These are phyloP conservation scores for Sceloporus undulatus DNA, from an alignment of 2,113 vertebrate genomes.

Conservation along the genomic window DNA sequence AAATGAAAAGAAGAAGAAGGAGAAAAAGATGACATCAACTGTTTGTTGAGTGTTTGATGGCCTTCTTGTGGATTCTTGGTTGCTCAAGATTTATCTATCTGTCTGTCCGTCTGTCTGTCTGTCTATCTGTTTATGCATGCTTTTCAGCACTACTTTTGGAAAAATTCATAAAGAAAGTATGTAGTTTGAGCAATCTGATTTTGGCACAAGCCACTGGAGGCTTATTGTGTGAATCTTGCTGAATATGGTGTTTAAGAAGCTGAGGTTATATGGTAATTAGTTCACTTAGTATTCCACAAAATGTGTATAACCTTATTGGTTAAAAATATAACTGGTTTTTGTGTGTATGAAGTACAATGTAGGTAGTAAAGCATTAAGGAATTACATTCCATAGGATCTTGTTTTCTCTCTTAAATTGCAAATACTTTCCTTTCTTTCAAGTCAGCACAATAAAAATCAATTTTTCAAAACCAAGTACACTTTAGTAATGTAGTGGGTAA, in stretches of 20 bases:
- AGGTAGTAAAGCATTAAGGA: constrained; percentile 3
- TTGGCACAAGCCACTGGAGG: neutral
- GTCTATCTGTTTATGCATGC: neutral
- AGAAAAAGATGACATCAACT: neutral
- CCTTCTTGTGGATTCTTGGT: neutral
- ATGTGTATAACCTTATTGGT: neutral
- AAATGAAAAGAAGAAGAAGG: too few relatives aligned
- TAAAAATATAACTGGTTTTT: neutral
- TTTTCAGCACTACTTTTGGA: neutral
- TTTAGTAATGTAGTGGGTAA: constrained; percentile 28
- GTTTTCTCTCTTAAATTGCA: neutral
- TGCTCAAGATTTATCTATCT: neutral
- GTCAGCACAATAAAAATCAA: constrained; percentile 14
- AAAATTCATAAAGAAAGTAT: neutral
- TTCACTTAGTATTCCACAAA: neutral
- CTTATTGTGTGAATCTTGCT: neutral
- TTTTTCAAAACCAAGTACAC: constrained; percentile 26
- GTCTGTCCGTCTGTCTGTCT: too few relatives aligned
- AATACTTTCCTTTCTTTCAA: constrained; percentile 12
- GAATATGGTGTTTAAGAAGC: neutral
- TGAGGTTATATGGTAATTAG: neutral
- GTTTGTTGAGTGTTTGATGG: neutral
- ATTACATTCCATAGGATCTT: neutral
- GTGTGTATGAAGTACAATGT: neutral
- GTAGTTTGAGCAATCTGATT: neutral